Base-by-base conservation (phyloP, 2,888 invertebrate species). In the Formica aserva region DNA sequence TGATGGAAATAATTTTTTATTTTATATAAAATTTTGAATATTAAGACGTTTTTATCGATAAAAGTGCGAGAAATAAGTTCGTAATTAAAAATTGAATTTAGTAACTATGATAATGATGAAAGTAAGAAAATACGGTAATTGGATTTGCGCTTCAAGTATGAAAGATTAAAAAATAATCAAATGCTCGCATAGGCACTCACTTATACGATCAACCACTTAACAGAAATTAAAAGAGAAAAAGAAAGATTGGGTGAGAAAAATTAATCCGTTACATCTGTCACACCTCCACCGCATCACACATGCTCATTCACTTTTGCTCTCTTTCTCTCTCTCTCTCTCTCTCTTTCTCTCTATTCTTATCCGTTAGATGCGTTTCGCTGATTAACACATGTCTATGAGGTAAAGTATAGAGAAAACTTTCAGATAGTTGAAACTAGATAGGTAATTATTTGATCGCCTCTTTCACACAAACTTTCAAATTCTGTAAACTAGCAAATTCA, bases 251-350 rank as follows among this genome's bases (percentile, higher is more conserved):
- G 65, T 83, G 82, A 89, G 81, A 72, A 85, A 86, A 84, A 82
- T 86, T 87, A 82, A 85, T 84, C 74, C 82, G 72, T 82, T 76
- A 85, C 85, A 80, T 89, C 75, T 88, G 84, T 85, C 87, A 88
- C 87, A 90, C 88, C 81, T 90, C 83, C 88, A 84, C 80, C 66
- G 90, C 85, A 84, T 67, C 85, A 83, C 89, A 86, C 72, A 86
- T 83, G 77, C 81, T 74, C 82, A 63, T 85, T 74, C 75, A 84
- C 74, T 71, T 74, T 84, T 52, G 85, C 85, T 74, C 60, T 72
- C 67, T 85, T 1, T 26, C 62, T 15, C 78, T 72, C n/a, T 83
- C 35, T 35, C 52, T 82, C 57, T 85, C 71, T 83, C n/a, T 76
- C 62, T 18, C 75, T 74, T n/a, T 85, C 38, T 55, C 60, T 83